These are phyloP conservation scores for Plumapathes pennacea DNA, from an alignment of 92 coral and sea anemone genomes.

Conservation along the genomic window DNA sequence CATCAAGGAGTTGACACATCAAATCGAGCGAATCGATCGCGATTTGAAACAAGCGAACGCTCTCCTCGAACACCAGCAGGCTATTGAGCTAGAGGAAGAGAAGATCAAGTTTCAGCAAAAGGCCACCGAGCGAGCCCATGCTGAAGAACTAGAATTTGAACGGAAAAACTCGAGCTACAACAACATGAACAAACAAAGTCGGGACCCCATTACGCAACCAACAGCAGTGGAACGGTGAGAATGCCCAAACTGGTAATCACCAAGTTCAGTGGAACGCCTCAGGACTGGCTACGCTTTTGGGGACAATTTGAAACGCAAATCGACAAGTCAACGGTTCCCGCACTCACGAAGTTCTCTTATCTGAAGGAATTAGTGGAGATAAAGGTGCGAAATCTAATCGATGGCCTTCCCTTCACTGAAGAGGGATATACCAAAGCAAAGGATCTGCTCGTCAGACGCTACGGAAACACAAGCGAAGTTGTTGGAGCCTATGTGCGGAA, in stretches of 20 bases:
- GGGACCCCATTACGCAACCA: too few relatives aligned
- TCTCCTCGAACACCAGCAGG: conserved; percentile 4
- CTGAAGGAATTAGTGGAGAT: conserved; percentile 51
- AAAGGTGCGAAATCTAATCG: conserved; percentile 46
- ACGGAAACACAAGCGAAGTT: conserved; percentile 49
- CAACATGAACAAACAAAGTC: too few relatives aligned
- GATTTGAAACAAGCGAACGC: neutral
- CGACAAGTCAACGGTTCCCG: conserved; percentile 29
- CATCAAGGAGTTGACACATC: neutral
- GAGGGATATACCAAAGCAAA: conserved; percentile 49
- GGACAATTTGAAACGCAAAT: conserved; percentile 35
- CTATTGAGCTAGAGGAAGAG: conserved; percentile 20
- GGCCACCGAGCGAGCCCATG: conserved; percentile 12
- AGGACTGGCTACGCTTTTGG: conserved; percentile 49
- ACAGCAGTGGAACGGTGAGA: conserved; percentile 4
- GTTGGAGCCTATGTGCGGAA: conserved; percentile 41
- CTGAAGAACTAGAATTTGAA: conserved; percentile 13
- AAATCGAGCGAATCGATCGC: conserved; percentile 5
- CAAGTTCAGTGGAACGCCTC: conserved; percentile 31
- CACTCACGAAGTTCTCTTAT: conserved; percentile 48
- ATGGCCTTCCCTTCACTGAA: conserved; percentile 59
- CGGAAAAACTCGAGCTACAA: too few relatives aligned
- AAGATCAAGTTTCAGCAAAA: conserved; percentile 27
- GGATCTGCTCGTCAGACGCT: conserved; percentile 14
- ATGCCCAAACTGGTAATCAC: conserved; percentile 39